A percentile compares a stretch with the other conserved stretches of the same genome.
Evolutionary conservation across 1,140 invertebrate species (phyloP).

Genomic region (Ceratina calcarata): DNA sequence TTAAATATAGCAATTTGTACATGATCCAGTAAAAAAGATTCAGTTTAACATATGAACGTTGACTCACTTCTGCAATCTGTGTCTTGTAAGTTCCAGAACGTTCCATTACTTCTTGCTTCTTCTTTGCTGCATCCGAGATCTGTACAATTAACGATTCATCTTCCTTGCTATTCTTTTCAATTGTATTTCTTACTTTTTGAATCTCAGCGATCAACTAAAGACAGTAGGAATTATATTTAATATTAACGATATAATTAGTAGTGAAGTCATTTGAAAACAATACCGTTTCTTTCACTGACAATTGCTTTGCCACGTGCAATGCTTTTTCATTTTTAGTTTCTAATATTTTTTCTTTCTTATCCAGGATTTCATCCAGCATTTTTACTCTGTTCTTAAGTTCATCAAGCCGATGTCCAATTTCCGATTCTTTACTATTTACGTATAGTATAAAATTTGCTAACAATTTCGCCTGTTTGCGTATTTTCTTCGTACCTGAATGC

Average conservation of each 20-base stretch:
- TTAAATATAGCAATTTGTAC: not conserved
- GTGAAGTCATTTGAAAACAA: not conserved
- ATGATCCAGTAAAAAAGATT: not conserved
- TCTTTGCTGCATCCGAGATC: slow-evolving; percentile 36
- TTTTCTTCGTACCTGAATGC: slow-evolving; percentile 62
- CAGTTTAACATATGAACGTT: slow-evolving; percentile 6
- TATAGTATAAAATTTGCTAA: slow-evolving; percentile 70
- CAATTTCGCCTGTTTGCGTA: slow-evolving; percentile 60
- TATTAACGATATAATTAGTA: slow-evolving; percentile 5
- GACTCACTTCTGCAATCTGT: slow-evolving; percentile 38
- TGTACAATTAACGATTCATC: slow-evolving; percentile 25
- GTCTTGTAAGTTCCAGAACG: slow-evolving; percentile 20
- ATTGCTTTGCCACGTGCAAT: slow-evolving; percentile 47
- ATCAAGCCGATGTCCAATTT: slow-evolving; percentile 50
- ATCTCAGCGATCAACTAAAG: slow-evolving; percentile 59
- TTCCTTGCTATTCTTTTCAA: slow-evolving; percentile 40
- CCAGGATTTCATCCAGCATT: slow-evolving; percentile 51
- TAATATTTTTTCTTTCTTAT: slow-evolving; percentile 43
- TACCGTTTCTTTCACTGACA: slow-evolving; percentile 54
- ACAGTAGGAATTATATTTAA: not conserved
- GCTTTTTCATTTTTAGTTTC: slow-evolving; percentile 29
- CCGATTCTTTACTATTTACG: slow-evolving; percentile 53
- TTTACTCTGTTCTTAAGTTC: slow-evolving; percentile 50
- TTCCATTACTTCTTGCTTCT: slow-evolving; percentile 41
- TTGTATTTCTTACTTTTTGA: slow-evolving; percentile 36